phyloP scores from a whole-genome alignment of 2,797 vertebrate species.

The Siniperca undulata region DNA sequence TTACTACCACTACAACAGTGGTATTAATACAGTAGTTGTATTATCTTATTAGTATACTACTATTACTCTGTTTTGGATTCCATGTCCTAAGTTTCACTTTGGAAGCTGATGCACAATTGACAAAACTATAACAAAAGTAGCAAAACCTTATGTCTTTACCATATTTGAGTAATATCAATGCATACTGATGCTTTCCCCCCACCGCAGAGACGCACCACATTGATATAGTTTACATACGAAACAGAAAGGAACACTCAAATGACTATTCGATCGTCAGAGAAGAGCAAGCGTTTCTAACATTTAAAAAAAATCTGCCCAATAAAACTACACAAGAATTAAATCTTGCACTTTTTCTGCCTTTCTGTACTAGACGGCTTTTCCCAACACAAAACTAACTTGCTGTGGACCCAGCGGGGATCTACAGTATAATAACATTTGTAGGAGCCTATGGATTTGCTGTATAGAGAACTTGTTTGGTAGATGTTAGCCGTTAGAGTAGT shows the following conservation, averaged over 20 bases:
- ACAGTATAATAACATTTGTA: constrained; percentile 89
- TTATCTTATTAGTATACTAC: constrained; percentile 16
- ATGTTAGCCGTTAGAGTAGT: constrained; percentile 88
- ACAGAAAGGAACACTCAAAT: not conserved
- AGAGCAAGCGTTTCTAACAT: not conserved
- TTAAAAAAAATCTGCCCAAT: constrained; percentile 19
- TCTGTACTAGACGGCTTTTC: constrained; percentile 58
- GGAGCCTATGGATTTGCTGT: constrained; percentile 92
- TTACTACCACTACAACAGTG: not conserved
- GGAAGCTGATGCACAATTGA: constrained; percentile 80
- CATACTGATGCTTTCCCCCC: constrained; percentile 74
- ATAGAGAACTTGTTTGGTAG: constrained; percentile 87
- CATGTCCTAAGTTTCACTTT: constrained; percentile 77
- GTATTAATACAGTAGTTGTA: constrained; percentile 2
- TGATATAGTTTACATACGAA: not conserved
- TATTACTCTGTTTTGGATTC: constrained; percentile 66
- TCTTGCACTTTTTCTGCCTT: constrained; percentile 68
- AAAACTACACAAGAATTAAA: constrained; percentile 36
- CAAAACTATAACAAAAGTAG: not conserved
- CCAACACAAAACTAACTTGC: constrained; percentile 89
- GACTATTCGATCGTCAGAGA: not conserved
- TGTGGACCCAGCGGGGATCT: constrained; percentile 89
- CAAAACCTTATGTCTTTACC: constrained; percentile 8
- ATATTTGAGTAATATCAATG: constrained; percentile 86
- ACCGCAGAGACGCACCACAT: not conserved